A percentile compares a stretch with the other conserved stretches of the same genome.
These are phyloP conservation scores for Tetramorium alpestre DNA, from an alignment of 1,140 invertebrate species.

Conservation along the genomic window DNA sequence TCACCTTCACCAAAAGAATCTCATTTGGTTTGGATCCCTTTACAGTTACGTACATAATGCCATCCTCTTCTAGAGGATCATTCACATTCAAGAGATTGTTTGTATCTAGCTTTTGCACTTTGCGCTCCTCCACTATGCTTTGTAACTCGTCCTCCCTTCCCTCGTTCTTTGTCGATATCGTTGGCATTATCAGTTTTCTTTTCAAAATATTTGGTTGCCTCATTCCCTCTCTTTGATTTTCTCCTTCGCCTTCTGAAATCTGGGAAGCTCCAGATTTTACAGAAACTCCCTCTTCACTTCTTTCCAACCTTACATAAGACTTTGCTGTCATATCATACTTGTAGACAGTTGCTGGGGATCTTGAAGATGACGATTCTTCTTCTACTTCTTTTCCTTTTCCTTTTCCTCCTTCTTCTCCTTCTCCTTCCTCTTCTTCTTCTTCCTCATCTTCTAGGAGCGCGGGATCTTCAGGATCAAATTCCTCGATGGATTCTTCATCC, in stretches of 20 bases:
- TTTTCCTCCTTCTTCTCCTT: no score
- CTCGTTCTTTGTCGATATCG: conserved; percentile 24
- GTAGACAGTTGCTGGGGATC: conserved; percentile 67
- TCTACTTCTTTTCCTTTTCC: conserved; percentile 56
- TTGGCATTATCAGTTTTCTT: conserved; percentile 67
- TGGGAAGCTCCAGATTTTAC: neutral
- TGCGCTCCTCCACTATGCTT: conserved; percentile 59
- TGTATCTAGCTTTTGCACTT: conserved; percentile 79
- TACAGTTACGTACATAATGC: conserved; percentile 85
- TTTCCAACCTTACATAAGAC: conserved; percentile 74
- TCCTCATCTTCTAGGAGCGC: conserved; percentile 72
- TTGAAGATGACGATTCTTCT: neutral
- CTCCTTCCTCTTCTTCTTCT: conserved; percentile 48
- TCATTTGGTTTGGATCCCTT: conserved; percentile 84
- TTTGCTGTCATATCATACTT: conserved; percentile 73
- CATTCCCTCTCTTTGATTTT: conserved; percentile 58
- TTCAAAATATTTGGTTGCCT: conserved; percentile 79
- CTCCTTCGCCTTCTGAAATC: conserved; percentile 35
- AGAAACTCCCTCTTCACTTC: conserved; percentile 28
- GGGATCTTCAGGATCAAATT: conserved; percentile 83
- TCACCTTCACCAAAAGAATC: conserved; percentile 82
- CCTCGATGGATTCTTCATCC: conserved; percentile 82
- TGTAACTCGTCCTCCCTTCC: conserved; percentile 21
- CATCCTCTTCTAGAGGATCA: conserved; percentile 78
- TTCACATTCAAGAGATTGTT: conserved; percentile 78